Evolutionary conservation across 2,797 vertebrate genomes (phyloP).

Genomic region (Chiroxiphia lanceolata): DNA sequence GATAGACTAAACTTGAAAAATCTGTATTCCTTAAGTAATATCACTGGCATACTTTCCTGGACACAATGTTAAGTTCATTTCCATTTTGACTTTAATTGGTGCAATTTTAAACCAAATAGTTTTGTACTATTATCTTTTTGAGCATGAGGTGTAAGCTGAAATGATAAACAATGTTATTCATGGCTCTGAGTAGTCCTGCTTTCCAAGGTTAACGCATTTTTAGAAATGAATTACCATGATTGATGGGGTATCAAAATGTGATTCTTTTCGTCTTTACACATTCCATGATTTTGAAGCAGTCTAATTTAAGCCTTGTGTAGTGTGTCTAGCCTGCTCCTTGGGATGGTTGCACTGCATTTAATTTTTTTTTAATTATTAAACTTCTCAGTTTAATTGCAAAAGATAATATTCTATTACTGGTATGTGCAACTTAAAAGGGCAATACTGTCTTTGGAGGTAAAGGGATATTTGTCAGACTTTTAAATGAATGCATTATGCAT

Average conservation of each 20-base stretch:
- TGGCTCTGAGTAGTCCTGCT: slow-evolving; percentile 41
- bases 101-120: slow-evolving; percentile 48
- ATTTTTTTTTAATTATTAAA: slow-evolving; percentile 8
- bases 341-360: slow-evolving; percentile 45
- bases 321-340: slow-evolving; percentile 50
- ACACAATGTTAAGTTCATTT: slow-evolving; percentile 43
- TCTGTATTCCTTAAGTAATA: neutral
- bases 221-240: slow-evolving; percentile 64
- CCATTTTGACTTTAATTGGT: slow-evolving; percentile 63
- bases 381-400: slow-evolving; percentile 46
- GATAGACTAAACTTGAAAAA: slow-evolving; percentile 20
- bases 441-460: slow-evolving; percentile 56
- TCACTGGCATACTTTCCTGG: slow-evolving; percentile 16
- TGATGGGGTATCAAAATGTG: slow-evolving; percentile 60
- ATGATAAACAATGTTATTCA: slow-evolving; percentile 63
- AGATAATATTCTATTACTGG: slow-evolving; percentile 38
- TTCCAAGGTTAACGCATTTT: slow-evolving; percentile 62
- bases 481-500: slow-evolving; percentile 50
- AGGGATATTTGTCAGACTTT: slow-evolving; percentile 55
- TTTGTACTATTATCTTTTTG: slow-evolving; percentile 63
- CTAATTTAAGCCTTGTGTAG: slow-evolving; percentile 62
- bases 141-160: slow-evolving; percentile 60
- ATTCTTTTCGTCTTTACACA: slow-evolving; percentile 65
- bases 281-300: slow-evolving; percentile 65
- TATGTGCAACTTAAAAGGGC: slow-evolving; percentile 56